Evolutionary conservation across 2,113 vertebrate genomes (phyloP).

Genomic region (Perca schrenkii): DNA sequence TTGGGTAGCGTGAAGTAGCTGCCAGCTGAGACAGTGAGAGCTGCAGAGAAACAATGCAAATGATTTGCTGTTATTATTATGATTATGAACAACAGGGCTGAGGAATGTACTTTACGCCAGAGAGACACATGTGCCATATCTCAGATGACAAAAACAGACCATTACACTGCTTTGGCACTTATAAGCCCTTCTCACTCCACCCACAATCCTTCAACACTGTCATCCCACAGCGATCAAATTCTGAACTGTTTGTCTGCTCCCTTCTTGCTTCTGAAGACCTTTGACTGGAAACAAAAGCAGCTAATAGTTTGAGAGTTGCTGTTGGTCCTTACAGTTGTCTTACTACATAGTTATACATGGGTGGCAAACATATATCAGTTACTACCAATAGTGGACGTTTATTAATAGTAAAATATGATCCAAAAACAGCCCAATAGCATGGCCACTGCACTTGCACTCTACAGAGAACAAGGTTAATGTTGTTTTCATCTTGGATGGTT

Average conservation of each 20-base stretch:
- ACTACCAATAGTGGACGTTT: no score
- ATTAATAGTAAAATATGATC: no score
- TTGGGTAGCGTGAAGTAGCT: conserved; percentile 78
- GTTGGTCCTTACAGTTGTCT: no score
- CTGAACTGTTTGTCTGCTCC: conserved; percentile 16
- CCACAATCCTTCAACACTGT: conserved; percentile 23
- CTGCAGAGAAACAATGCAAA: conserved; percentile 79
- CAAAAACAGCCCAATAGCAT: no score
- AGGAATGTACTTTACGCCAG: conserved; percentile 46
- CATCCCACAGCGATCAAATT: conserved; percentile 24
- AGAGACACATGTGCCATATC: conserved; percentile 60
- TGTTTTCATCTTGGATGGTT: not conserved
- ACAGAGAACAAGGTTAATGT: no score
- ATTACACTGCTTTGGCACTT: conserved; percentile 46
- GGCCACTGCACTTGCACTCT: no score
- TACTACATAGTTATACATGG: no score
- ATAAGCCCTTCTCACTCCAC: conserved; percentile 33
- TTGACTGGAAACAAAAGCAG: conserved; percentile 15
- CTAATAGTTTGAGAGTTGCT: not conserved
- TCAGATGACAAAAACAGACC: conserved; percentile 50
- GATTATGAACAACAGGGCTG: conserved; percentile 61
- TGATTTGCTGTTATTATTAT: conserved; percentile 70
- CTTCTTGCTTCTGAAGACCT: not conserved
- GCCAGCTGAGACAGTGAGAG: conserved; percentile 91
- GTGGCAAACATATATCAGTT: no score